Base-by-base conservation (phyloP, 2,113 vertebrate species). In the Origma solitaria region DNA sequence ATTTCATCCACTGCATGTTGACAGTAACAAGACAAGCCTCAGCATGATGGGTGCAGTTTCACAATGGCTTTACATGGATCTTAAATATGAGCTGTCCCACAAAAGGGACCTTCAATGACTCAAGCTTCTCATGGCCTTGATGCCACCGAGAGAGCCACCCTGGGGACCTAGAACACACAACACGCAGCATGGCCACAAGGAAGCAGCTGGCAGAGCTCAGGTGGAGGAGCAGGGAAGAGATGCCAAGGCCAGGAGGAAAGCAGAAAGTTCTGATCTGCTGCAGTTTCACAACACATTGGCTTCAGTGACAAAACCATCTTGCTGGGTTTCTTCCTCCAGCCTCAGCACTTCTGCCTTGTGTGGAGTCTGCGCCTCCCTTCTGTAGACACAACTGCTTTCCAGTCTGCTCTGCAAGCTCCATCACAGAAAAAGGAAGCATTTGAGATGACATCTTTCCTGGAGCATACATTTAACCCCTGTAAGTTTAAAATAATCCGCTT, bases 121-220 rank as follows among this genome's bases (percentile, higher is more conserved):
- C 30, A 54, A 62, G 60, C 11, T 73, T 58, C 30, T 31, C 54
- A 35, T 73, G 45, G 61, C 58, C 50, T 69, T 80, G 38, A 21
- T 87, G 83, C 44, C 80, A 73, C 33, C 10, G 33, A 70, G 20
- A 57, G n/a, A 86, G 57, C 18, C 0, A 0, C 13, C 6, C 0
- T 49, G 24, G 53, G 49, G 45, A 69, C 42, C 27, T 23, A 23
- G 7, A 90, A 38, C 50, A 88, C 61, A 31, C 31, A 69, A 24
- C 1, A 1, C 0, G 0, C 35, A 66, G 28, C 56, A 42, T 8
- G 24, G 56, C 10, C 82, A 68, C 27, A 40, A 18, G 24, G 19
- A 17, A 90, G 33, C 40, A 12, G n/a, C 0, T 28, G 31, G 33
- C 47, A 82, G 62, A 88, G 37, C 31, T 57, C 4, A 9, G 71